Conservation (phyloP, 2,113 vertebrate genomes). For the Antechinus flavipes region DNA sequence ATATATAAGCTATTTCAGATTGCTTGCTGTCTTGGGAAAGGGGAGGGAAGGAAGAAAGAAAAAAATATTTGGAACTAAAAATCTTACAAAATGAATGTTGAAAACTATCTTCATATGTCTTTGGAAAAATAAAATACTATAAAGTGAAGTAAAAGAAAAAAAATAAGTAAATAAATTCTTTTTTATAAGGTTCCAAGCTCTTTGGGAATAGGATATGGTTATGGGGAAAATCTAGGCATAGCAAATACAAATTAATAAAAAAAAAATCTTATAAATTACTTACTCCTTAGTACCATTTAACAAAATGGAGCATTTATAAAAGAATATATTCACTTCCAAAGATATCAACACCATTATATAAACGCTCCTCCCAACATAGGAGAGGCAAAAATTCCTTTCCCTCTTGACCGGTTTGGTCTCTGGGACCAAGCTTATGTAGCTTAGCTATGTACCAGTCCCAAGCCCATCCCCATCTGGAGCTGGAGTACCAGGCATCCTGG, state of each 20-base stretch:
- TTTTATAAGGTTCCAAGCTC: not conserved
- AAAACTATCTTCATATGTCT: too few relatives aligned
- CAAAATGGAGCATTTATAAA: not conserved
- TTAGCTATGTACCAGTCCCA: not conserved
- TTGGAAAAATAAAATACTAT: too few relatives aligned
- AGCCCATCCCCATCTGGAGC: not conserved
- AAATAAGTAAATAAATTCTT: not conserved
- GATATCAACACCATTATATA: not conserved
- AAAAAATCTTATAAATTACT: not conserved
- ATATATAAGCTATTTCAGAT: too few relatives aligned
- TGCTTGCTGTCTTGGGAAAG: too few relatives aligned
- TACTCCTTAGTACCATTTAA: not conserved
- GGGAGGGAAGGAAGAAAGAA: too few relatives aligned
- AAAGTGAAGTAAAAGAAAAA: too few relatives aligned
- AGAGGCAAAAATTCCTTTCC: not conserved
- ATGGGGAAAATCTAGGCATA: not conserved
- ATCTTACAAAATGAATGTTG: too few relatives aligned
- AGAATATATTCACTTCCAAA: not conserved
- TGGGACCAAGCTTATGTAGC: not conserved
- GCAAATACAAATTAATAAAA: not conserved
- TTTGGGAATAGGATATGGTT: not conserved
- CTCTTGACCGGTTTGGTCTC: not conserved
- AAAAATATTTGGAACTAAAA: too few relatives aligned
- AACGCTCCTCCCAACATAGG: not conserved
- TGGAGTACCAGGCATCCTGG: not conserved